phyloP scores from a whole-genome alignment of 2,113 vertebrate genomes.

The Psammodynastes pulverulentus region DNA sequence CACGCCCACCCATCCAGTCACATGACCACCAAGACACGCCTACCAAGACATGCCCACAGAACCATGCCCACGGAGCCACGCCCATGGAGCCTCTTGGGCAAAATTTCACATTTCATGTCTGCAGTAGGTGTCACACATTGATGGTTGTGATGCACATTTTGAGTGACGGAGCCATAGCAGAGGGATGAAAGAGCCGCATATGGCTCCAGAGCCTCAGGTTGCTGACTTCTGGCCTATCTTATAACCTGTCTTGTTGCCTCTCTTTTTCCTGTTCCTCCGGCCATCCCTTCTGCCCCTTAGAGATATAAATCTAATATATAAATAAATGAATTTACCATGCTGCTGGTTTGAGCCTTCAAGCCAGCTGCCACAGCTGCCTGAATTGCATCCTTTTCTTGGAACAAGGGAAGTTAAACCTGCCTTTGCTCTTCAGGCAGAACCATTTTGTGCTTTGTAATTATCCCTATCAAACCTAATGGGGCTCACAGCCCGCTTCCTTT shows the following conservation, averaged over 20 bases:
- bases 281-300: neutral
- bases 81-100: too few relatives aligned
- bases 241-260: neutral
- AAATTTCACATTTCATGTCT: too few relatives aligned
- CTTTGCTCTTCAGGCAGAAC: constrained; percentile 37
- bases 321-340: neutral
- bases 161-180: too few relatives aligned
- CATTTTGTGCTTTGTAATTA: constrained; percentile 28
- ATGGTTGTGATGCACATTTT: too few relatives aligned
- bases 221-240: too few relatives aligned
- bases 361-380: neutral
- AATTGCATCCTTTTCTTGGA: neutral
- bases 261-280: neutral
- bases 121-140: too few relatives aligned
- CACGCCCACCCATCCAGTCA: too few relatives aligned
- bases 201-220: too few relatives aligned
- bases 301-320: neutral
- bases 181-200: too few relatives aligned
- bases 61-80: too few relatives aligned
- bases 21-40: too few relatives aligned
- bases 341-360: neutral
- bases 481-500: constrained; percentile 26
- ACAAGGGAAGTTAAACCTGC: constrained; percentile 40
- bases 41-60: too few relatives aligned
- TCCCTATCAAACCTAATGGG: neutral